These are phyloP conservation scores for Branchipolynoe longqiensis DNA, from an alignment of 2,888 invertebrate genomes.

Conservation along the genomic window DNA sequence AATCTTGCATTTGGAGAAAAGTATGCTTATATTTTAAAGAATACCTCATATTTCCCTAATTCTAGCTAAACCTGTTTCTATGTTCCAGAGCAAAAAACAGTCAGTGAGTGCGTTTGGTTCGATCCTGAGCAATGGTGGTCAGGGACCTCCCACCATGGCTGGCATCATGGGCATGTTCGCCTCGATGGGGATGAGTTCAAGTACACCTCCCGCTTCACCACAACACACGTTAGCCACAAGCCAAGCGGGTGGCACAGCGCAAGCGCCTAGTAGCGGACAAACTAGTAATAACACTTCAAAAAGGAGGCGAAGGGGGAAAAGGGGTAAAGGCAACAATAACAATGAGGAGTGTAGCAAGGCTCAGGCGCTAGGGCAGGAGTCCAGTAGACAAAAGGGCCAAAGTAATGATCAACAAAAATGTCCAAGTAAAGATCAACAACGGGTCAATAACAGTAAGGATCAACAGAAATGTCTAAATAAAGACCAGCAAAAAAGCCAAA, in stretches of 20 bases:
- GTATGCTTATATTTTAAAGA: no score
- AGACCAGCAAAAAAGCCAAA: not conserved
- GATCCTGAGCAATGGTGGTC: not conserved
- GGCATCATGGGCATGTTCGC: constrained; percentile 44
- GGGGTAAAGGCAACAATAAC: not conserved
- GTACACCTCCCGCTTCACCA: not conserved
- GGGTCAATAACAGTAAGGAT: no score
- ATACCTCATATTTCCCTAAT: no score
- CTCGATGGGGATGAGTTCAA: constrained; percentile 4
- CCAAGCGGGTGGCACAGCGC: not conserved
- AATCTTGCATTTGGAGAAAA: no score
- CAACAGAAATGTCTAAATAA: not conserved
- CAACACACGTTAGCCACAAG: not conserved
- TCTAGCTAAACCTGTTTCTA: no score
- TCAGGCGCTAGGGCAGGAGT: not conserved
- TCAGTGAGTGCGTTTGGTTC: not conserved
- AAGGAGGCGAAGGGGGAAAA: not conserved
- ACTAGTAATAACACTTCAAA: not conserved
- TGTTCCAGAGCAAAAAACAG: constrained; percentile 43
- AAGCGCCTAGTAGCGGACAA: not conserved
- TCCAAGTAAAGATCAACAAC: no score
- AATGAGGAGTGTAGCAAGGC: not conserved
- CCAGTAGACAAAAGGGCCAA: not conserved
- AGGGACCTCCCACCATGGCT: constrained; percentile 26
- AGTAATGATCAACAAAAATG: no score